Conservation (phyloP, 1,140 invertebrate genomes). For the Aphaenogaster rudis region DNA sequence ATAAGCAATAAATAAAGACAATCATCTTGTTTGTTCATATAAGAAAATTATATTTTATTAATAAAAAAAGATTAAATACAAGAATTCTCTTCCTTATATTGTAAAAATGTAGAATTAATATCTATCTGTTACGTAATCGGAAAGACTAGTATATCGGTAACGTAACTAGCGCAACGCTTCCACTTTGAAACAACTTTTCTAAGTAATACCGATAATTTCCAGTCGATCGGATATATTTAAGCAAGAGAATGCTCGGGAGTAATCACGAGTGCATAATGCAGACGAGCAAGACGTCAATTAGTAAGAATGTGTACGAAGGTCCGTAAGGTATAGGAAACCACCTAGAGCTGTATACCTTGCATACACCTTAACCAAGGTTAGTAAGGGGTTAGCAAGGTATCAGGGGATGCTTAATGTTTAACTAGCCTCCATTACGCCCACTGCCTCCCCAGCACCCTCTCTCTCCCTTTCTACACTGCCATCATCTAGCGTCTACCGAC, state of each 20-base stretch:
- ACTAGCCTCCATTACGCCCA: conserved; percentile 85
- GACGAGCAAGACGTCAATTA: conserved; percentile 83
- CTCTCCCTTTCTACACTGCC: conserved; percentile 55
- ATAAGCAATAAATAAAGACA: not conserved
- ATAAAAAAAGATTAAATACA: not conserved
- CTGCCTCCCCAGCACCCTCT: conserved; percentile 64
- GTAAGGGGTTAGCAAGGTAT: conserved; percentile 83
- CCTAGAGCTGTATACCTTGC: conserved; percentile 80
- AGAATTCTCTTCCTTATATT: not conserved
- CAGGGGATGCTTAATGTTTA: conserved; percentile 86
- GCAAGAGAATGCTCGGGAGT: conserved; percentile 76
- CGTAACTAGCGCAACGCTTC: not conserved
- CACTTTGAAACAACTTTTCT: conserved; percentile 35
- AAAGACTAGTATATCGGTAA: not conserved
- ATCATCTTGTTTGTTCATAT: not conserved
- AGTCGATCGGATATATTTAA: conserved; percentile 75
- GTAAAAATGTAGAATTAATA: not conserved
- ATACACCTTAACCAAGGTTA: conserved; percentile 81
- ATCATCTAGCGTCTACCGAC: conserved; percentile 77
- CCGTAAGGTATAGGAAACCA: conserved; percentile 77
- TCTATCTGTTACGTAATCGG: conserved; percentile 1
- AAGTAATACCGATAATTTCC: conserved; percentile 46
- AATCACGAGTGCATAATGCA: conserved; percentile 82
- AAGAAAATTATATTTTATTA: not conserved
- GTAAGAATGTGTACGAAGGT: conserved; percentile 85